Evolutionary conservation across 2,797 vertebrate species (phyloP).

Genomic region (Parotocinclus haroldoi): DNA sequence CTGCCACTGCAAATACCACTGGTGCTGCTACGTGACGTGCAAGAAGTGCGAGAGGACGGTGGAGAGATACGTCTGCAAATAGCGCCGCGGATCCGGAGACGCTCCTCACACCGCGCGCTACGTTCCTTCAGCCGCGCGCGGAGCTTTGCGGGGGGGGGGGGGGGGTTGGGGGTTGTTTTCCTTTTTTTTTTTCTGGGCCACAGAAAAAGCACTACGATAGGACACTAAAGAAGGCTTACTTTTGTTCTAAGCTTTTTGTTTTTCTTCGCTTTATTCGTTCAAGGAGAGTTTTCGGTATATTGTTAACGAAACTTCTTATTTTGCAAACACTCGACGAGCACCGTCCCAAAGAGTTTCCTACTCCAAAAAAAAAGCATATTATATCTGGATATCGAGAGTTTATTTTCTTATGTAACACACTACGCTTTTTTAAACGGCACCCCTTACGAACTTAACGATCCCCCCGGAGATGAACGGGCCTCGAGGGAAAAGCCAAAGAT

Average conservation of each 20-base stretch:
- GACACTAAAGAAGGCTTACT: conserved; percentile 54
- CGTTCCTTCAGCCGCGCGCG: too few relatives aligned
- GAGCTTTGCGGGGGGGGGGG: too few relatives aligned
- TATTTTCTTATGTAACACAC: conserved; percentile 64
- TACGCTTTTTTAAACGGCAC: too few relatives aligned
- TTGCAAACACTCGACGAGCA: background rate
- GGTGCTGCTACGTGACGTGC: conserved; percentile 99
- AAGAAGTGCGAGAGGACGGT: conserved; percentile 92
- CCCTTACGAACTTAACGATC: too few relatives aligned
- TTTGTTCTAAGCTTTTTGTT: conserved; percentile 60
- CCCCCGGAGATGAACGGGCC: too few relatives aligned
- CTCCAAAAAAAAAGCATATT: conserved; percentile 50
- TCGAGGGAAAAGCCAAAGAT: too few relatives aligned
- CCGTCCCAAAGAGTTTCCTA: conserved; percentile 33
- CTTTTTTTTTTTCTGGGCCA: conserved; percentile 30
- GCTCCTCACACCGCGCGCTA: too few relatives aligned
- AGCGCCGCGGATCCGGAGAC: conserved; percentile 40
- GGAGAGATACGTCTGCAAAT: conserved; percentile 97
- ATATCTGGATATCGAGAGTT: conserved; percentile 59
- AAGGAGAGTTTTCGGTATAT: conserved; percentile 36
- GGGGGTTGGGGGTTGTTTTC: too few relatives aligned
- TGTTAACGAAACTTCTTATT: conserved; percentile 7
- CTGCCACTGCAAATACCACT: conserved; percentile 98
- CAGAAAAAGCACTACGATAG: conserved; percentile 71
- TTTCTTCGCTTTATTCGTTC: too few relatives aligned